A percentile compares a stretch with the other conserved stretches of the same genome.
Conservation (phyloP, 2,888 invertebrate genomes). For the Caenorhabditis uteleia region DNA sequence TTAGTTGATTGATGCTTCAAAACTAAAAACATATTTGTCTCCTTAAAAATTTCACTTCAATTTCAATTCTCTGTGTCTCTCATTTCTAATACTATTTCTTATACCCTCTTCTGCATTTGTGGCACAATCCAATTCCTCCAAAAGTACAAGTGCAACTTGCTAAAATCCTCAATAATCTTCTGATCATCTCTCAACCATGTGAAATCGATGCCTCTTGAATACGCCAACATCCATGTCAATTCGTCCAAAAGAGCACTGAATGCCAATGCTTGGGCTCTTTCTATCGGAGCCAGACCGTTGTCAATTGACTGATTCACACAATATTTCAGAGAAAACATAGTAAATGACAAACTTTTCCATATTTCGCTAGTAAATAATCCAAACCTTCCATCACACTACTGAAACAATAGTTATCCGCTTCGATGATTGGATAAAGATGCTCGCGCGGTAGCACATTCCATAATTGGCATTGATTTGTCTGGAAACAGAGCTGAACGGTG, state of each 20-base stretch:
- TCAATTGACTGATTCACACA: slow-evolving; percentile 19
- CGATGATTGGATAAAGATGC: slow-evolving; percentile 29
- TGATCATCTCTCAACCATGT: slow-evolving; percentile 33
- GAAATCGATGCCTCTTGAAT: slow-evolving; percentile 26
- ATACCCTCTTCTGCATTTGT: slow-evolving; percentile 26
- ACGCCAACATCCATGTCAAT: slow-evolving; percentile 38
- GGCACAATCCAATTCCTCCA: slow-evolving; percentile 37
- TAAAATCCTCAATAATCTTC: slow-evolving; percentile 31
- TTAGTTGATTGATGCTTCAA: too few species aligned
- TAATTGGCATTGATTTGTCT: slow-evolving; percentile 33
- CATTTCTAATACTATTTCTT: too few species aligned
- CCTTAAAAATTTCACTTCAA: too few species aligned
- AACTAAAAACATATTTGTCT: too few species aligned
- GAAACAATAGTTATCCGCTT: slow-evolving; percentile 23
- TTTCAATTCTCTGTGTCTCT: too few species aligned
- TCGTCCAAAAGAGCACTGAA: slow-evolving; percentile 34
- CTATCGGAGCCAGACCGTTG: slow-evolving; percentile 17
- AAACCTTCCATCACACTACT: slow-evolving; percentile 37
- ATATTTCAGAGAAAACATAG: neutral
- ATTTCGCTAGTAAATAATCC: slow-evolving; percentile 28
- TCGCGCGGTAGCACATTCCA: slow-evolving; percentile 34
- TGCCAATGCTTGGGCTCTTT: slow-evolving; percentile 35
- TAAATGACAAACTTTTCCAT: slow-evolving; percentile 15
- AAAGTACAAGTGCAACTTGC: slow-evolving; percentile 23
- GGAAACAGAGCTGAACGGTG: neutral